Conservation (phyloP, 2,888 invertebrate species). For the Eurois occulta region DNA sequence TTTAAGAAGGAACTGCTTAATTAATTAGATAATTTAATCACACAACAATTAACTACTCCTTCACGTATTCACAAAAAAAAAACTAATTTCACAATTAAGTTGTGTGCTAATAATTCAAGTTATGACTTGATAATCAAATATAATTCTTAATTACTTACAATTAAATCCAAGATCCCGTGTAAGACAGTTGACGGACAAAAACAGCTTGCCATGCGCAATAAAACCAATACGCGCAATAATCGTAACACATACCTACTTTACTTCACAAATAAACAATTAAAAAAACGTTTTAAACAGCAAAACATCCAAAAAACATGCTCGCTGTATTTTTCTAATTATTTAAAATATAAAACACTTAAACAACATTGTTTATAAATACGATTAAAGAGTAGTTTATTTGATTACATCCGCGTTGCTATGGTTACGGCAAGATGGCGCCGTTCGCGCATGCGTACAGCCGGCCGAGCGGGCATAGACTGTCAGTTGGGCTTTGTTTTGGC, state of each 20-base stretch:
- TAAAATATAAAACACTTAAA: slow-evolving; percentile 27
- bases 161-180: slow-evolving; percentile 14
- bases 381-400: slow-evolving; percentile 73
- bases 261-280: slow-evolving; percentile 41
- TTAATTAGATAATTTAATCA: background rate
- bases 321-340: slow-evolving; percentile 29
- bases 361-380: slow-evolving; percentile 38
- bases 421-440: slow-evolving; percentile 81
- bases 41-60: background rate
- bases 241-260: slow-evolving; percentile 47
- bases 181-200: slow-evolving; percentile 20
- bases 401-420: slow-evolving; percentile 82
- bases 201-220: slow-evolving; percentile 35
- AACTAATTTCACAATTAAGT: background rate
- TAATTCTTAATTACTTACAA: background rate
- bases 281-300: background rate
- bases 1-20: too few species aligned
- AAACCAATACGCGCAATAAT: slow-evolving; percentile 49
- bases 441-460: slow-evolving; percentile 80
- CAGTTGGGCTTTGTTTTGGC: slow-evolving; percentile 79
- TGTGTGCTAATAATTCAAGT: background rate
- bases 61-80: background rate
- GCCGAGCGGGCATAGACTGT: slow-evolving; percentile 79
- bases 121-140: background rate
- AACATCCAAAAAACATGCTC: background rate